Evolutionary conservation across 2,888 invertebrate species (phyloP).

Genomic region (Invenusta paracnida): DNA sequence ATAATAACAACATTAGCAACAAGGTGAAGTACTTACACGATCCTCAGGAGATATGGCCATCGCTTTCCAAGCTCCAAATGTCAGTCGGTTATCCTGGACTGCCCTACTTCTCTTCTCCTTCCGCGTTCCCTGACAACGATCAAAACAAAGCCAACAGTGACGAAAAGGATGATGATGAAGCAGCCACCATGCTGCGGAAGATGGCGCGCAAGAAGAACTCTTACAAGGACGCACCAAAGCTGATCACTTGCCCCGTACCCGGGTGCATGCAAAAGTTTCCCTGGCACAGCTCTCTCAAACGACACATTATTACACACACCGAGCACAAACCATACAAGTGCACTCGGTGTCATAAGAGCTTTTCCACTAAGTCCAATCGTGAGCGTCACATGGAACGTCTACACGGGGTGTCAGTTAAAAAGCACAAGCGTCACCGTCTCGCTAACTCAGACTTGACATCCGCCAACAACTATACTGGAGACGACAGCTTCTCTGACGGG

Average conservation of each 20-base stretch:
- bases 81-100: background rate
- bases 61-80: background rate
- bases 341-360: slow-evolving; percentile 81
- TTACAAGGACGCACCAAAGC: slow-evolving; percentile 86
- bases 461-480: background rate
- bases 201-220: slow-evolving; percentile 71
- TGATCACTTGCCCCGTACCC: slow-evolving; percentile 77
- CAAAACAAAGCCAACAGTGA: background rate
- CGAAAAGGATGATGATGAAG: background rate
- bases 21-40: background rate
- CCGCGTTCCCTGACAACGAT: background rate
- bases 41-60: background rate
- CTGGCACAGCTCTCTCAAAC: slow-evolving; percentile 88
- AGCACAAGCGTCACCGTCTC: slow-evolving; percentile 15
- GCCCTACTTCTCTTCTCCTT: background rate
- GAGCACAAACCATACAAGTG: slow-evolving; percentile 92
- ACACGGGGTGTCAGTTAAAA: slow-evolving; percentile 40
- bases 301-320: slow-evolving; percentile 89
- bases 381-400: slow-evolving; percentile 73
- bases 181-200: background rate
- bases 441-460: slow-evolving; percentile 8
- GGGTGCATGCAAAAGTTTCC: slow-evolving; percentile 86
- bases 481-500: slow-evolving; percentile 9
- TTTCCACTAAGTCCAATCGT: slow-evolving; percentile 93
- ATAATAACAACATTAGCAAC: background rate